Evolutionary conservation across 2,113 vertebrate genomes (phyloP), one percentile per base, ranked within the genome.

Genomic region (Melanerpes aurifrons): DNA sequence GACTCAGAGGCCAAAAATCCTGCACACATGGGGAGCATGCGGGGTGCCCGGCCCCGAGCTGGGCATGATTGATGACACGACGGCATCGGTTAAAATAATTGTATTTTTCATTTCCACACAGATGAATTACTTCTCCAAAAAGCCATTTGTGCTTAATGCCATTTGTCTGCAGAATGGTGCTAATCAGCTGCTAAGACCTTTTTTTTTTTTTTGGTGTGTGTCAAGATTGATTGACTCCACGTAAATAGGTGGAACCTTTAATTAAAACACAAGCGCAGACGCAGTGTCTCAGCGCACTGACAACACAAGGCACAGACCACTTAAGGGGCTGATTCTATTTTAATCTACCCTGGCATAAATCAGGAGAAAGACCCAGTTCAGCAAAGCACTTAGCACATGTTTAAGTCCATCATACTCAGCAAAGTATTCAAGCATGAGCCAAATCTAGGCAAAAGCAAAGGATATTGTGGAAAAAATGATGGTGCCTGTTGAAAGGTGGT

Each of bases 181-280:
- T 96, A 96, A 96, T 96, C 95, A 96, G 94, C 77, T 47, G 81
- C 90, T 89, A 92, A 96, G 93, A 66, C 48, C 22, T 50, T 50
- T 40, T 40, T 21, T 50, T 50, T 50, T 22, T 21, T 50, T 21
- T 50, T 43, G 80, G 92, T 92, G 53, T 90, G 91, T 86, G 91
- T 76, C 0, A 26, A 82, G 92, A 91, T 96, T 96, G 96, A 97
- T 96, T 86, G 89, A 95, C 92, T 96, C 86, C 53, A 14, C 63
- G 79, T 92, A 97, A 97, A 97, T 95, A 95, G 94, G 95, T 95
- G 95, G 96, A 93, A 94, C 92, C 92, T 82, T 96, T 96, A 96
- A 94, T 96, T 97, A 95, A 96, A 95, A 89, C 84, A 86, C 90
- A 12, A 85, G 90, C 32, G 15, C 89, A 82, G 86, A 57, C 6